Evolutionary conservation across 2,113 vertebrate genomes (phyloP), one percentile per base, ranked within the genome.

Genomic region (Mus pahari): DNA sequence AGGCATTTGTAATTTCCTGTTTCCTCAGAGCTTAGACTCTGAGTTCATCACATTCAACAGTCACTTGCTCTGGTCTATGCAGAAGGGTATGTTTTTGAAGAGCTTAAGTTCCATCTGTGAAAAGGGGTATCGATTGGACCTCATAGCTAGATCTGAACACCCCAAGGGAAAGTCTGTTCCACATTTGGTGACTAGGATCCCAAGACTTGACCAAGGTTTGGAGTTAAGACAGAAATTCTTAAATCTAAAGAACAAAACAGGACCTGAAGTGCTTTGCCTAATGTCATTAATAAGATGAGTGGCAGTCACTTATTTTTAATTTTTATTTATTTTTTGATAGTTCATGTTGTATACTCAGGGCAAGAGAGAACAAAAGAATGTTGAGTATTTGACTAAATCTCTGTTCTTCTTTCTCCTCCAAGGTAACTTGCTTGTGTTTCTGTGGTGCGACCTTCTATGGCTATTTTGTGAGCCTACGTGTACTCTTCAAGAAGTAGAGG

Each of bases 11-110:
- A 53, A 24, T 82, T 94, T 97, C 79, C 13, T 74, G 36, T 90
- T 96, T 92, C 77, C 70, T 96, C 50, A 50, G 58, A 87, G 68
- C 26, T 86, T 64, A 2, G 13, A 24, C 5, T 71, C 5, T 91
- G 77, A 86, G 33, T 20, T 53, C 22, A 26, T 95, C 45, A 70
- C 13, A 24, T 68, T 64, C 75, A 42, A 13, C 78, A 28, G 5
- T 45, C 31, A n/a, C 24, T 94, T 79, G 82, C 20, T 83, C 95
- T 91, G 62, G 31, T 89, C 50, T 93, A 70, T 71, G 48, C 78
- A 71, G 13, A 96, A 82, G 82, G 31, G 2, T 53, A 90, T 22
- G 60, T 79, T 92, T 88, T n/a, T 58, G 36, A 92, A 91, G 64
- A 45, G n/a, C 14, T 58, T 31, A 77, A 73, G 55, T 83, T 83